These are phyloP conservation scores for Chionomys nivalis DNA, from an alignment of 2,113 vertebrate genomes.

Conservation along the genomic window DNA sequence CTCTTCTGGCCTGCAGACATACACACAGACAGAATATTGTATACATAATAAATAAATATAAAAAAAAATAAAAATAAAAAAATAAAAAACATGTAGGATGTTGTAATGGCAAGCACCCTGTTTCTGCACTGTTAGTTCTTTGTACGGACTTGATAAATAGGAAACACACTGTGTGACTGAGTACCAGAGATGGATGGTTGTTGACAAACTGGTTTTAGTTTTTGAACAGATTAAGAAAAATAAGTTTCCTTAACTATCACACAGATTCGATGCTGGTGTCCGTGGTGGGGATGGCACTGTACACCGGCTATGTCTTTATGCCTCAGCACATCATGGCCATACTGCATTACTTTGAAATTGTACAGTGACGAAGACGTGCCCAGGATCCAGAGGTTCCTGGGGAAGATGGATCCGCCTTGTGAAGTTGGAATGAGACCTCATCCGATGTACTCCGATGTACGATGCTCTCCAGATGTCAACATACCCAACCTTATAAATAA, in stretches of 20 bases:
- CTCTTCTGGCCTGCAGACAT: no score
- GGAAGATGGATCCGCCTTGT: constrained; percentile 76
- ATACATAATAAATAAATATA: no score
- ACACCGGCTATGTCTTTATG: constrained; percentile 99
- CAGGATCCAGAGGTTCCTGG: constrained; percentile 71
- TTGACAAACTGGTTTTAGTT: constrained; percentile 5
- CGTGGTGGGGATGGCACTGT: constrained; percentile 95
- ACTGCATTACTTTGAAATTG: constrained; percentile 97
- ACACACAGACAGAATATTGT: no score
- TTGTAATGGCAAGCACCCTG: not conserved
- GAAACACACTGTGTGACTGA: not conserved
- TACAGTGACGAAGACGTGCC: constrained; percentile 88
- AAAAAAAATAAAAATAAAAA: no score
- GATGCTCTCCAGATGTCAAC: constrained; percentile 64
- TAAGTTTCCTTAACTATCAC: constrained; percentile 85
- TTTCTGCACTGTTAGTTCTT: not conserved
- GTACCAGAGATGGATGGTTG: not conserved
- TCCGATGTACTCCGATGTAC: constrained; percentile 44
- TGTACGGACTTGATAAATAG: not conserved
- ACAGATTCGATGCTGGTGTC: constrained; percentile 96
- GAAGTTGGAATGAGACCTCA: constrained; percentile 77
- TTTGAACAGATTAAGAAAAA: constrained; percentile 19
- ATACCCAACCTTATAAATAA: constrained; percentile 72
- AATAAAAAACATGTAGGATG: not conserved
- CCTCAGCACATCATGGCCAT: constrained; percentile 99